A percentile compares a stretch with the other conserved stretches of the same genome.
These are phyloP conservation scores for Zaprionus vittiger DNA, from an alignment of 1,140 invertebrate species.

Conservation along the genomic window DNA sequence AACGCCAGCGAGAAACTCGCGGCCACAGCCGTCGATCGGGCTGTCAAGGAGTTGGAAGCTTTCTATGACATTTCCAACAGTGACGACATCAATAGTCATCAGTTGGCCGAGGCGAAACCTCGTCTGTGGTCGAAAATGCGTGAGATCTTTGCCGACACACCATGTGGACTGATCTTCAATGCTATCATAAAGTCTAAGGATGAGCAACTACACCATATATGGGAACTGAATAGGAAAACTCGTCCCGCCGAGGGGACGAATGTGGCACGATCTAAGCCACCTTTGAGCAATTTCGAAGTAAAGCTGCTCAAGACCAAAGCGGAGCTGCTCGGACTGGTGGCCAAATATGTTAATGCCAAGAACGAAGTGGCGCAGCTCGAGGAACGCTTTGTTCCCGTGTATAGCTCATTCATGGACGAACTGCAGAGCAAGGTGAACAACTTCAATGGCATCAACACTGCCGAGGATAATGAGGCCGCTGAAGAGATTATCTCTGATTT, in stretches of 20 bases:
- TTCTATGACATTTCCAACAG: conserved; percentile 63
- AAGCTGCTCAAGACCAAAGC: conserved; percentile 72
- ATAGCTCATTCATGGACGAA: conserved; percentile 62
- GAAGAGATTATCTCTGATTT: conserved; percentile 76
- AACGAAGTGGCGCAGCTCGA: conserved; percentile 60
- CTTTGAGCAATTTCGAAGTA: conserved; percentile 59
- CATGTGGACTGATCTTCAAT: conserved; percentile 69
- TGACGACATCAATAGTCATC: conserved; percentile 30
- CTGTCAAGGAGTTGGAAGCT: conserved; percentile 64
- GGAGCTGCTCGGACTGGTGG: conserved; percentile 61
- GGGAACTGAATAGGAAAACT: conserved; percentile 50
- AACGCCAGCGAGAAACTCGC: conserved; percentile 71
- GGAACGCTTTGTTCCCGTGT: conserved; percentile 55
- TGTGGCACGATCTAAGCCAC: conserved; percentile 32
- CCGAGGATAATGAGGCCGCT: conserved; percentile 38
- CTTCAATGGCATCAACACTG: conserved; percentile 55
- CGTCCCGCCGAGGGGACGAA: not conserved
- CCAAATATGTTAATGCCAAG: conserved; percentile 54
- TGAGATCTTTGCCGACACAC: conserved; percentile 63
- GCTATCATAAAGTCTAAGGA: conserved; percentile 72
- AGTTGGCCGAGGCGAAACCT: conserved; percentile 55
- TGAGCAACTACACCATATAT: conserved; percentile 69
- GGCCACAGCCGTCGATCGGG: conserved; percentile 59
- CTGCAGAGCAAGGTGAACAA: conserved; percentile 68
- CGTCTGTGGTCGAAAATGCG: conserved; percentile 72